Conservation (phyloP, 2,113 vertebrate genomes). For the Podarcis muralis region DNA sequence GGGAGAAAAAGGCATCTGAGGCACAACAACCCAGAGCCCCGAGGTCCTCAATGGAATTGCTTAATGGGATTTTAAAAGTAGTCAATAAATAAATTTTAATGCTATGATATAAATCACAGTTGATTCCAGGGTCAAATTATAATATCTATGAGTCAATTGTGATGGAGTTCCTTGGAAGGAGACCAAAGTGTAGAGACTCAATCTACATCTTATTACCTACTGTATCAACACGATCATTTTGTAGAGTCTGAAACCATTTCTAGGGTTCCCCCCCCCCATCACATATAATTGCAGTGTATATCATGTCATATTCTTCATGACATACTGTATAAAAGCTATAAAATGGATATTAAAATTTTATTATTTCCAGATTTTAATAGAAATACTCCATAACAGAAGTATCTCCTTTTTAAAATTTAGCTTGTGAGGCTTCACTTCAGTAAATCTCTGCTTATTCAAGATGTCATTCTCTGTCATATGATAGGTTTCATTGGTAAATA, state of each 20-base stretch:
- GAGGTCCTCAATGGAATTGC: neutral
- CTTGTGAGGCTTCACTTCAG: neutral
- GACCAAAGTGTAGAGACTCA: neutral
- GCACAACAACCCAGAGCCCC: neutral
- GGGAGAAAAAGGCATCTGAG: too few species aligned
- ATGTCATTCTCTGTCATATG: accelerated
- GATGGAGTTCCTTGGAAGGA: neutral
- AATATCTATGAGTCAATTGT: neutral
- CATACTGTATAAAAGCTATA: neutral
- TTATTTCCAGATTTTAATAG: neutral
- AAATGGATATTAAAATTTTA: neutral
- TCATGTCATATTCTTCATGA: neutral
- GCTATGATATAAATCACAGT: neutral
- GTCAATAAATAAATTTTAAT: neutral
- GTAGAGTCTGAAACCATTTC: neutral
- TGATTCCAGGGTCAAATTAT: neutral
- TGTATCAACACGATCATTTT: constrained; percentile 4
- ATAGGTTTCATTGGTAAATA: neutral
- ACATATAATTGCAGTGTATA: accelerated
- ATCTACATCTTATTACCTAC: neutral
- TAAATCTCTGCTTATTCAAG: constrained; percentile 4
- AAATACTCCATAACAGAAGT: neutral
- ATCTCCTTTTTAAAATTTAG: neutral
- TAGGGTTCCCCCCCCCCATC: neutral
- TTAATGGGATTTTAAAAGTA: neutral